Evolutionary conservation across 2,797 vertebrate genomes (phyloP), one percentile per base, ranked within the genome.

Genomic region (Characodon lateralis): DNA sequence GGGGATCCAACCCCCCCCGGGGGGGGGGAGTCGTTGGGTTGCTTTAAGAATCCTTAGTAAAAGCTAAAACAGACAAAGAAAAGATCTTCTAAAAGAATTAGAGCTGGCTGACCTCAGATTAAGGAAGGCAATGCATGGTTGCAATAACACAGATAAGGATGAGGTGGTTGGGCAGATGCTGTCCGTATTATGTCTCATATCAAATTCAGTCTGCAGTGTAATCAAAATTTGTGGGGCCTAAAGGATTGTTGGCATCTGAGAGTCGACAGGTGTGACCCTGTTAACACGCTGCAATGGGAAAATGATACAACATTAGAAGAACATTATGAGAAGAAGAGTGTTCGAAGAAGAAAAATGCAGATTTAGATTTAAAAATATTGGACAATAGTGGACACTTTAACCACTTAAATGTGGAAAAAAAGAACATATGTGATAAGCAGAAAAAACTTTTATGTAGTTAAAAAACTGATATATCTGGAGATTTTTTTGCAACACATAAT

Each of bases 161-260:
- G 85, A 85, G 73, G 76, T 73, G 75, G 59, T n/a, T 78, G 78
- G 77, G 83, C 75, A 84, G 86, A 48, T 48, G 5, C 85, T 81
- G 91, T 89, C 88, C 90, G 89, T 89, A 90, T 93, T 85, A 84
- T 56, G 86, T 83, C 85, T 72, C 66, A 82, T 91, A 89, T 91
- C 72, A 74, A 86, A 89, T 89, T 81, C 65, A 80, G 72, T 72
- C 77, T 74, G 81, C 53, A 8, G 59, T n/a, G 43, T 86, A 79
- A 84, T 81, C 39, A 14, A 80, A 79, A 79, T 53, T 80, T 28
- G 26, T 3, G 55, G 58, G 9, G 74, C 88, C 77, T 9, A 48
- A 50, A 71, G 79, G 79, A 83, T 50, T 56, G 55, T 50, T 41
- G 77, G 72, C 74, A 76, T 83, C 84, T 85, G 85, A 90, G 82